Evolutionary conservation across 2,888 invertebrate genomes (phyloP), one percentile per base, ranked within the genome.

Genomic region (Eurois occulta): DNA sequence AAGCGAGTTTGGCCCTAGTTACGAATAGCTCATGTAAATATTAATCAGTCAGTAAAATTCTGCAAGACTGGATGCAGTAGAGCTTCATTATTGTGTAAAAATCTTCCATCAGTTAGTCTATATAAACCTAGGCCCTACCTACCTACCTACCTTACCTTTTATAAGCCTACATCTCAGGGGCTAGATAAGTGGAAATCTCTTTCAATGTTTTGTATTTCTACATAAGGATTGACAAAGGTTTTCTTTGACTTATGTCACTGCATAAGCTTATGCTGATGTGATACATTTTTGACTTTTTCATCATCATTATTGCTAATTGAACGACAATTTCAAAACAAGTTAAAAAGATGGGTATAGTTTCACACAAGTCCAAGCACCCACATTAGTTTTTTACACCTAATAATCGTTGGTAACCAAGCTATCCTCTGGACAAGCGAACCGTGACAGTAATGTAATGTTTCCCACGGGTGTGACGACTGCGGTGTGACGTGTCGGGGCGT

Each of bases 401-500:
- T 32, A 28, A 62, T 74, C n/a, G 18, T 38, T 43, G 1, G 21
- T 6, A 35, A 38, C 7, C 16, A 32, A 21, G 4, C n/a, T 65
- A 65, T 64, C 52, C 60, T 71, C 21, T n/a, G 13, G n/a, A 24
- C n/a, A 11, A 84, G 62, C 85, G 38, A 85, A 41, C 35, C 81
- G 75, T 83, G 85, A 62, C 76, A 52, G 28, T 38, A 75, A 70
- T 58, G 77, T 78, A 52, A 65, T 38, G 60, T 75, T 87, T 88
- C 87, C 70, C 87, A 88, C 88, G 87, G 81, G 66, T 72, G 28
- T 38, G 28, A 16, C 18, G 69, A 10, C 62, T 78, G 88, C 78
- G 84, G 83, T 77, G 75, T 46, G 83, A 65, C 80, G 80, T 68
- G 78, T 43, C 21, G 75, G 69, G 13, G 60, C 3, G 38, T 32